Percentiles rank a stretch among this genome's conserved stretches.
Conservation (phyloP, 2,888 invertebrate genomes). For the Oscheius myriophilus region DNA sequence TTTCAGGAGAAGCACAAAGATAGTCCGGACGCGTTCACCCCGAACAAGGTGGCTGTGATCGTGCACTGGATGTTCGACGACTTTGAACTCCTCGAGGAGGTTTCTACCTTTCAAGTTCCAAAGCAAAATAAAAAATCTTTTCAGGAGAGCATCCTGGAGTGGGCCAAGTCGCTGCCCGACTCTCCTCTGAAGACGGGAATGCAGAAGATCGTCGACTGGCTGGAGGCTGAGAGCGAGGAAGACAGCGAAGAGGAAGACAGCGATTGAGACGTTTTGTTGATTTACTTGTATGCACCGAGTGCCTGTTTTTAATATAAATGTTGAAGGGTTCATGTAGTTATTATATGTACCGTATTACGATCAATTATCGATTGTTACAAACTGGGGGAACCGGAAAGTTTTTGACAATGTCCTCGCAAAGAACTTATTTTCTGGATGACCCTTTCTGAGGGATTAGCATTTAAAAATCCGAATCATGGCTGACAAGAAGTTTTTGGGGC, state of each 20-base stretch:
- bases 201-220: conserved; percentile 54
- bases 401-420: no score
- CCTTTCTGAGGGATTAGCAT: no score
- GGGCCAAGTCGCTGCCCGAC: conserved; percentile 45
- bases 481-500: no score
- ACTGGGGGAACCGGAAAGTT: no score
- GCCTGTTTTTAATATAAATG: not conserved
- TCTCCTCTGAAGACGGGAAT: conserved; percentile 33
- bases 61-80: conserved; percentile 54
- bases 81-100: conserved; percentile 47
- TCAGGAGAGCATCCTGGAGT: conserved; percentile 47
- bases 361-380: not conserved
- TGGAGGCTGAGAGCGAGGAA: conserved; percentile 43
- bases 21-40: conserved; percentile 15
- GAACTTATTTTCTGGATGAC: no score
- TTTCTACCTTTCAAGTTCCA: not conserved
- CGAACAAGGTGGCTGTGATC: conserved; percentile 35
- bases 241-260: conserved; percentile 24
- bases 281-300: not conserved
- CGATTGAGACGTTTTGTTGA: not conserved
- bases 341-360: not conserved
- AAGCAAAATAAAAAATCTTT: not conserved
- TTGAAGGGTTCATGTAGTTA: not conserved
- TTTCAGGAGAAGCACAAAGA: conserved; percentile 37
- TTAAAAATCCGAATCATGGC: no score